Evolutionary conservation across 2,113 vertebrate species (phyloP), one percentile per base, ranked within the genome.

Genomic region (Semnornis frantzii): DNA sequence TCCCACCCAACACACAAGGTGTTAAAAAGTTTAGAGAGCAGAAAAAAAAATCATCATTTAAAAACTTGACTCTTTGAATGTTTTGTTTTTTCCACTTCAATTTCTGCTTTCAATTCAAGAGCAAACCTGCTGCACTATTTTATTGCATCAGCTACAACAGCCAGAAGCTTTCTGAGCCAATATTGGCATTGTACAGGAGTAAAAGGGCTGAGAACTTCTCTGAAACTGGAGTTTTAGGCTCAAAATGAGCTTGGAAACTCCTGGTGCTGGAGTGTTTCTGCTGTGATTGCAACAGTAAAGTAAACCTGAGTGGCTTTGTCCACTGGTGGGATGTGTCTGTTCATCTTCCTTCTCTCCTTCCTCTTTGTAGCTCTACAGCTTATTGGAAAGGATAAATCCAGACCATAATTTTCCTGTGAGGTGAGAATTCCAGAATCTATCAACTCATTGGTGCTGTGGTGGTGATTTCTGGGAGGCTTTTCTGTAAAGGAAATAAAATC

Each of bases 371-470:
- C 97, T 99, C 12, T 99, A 99, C 97, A 99, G 98, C 93, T 98
- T 99, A 28, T 95, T 99, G 96, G 99, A 99, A 97, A 98, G 99
- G 96, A 99, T 99, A 97, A 99, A 99, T 76, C 99, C 99, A 33
- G 99, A 99, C 95, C 99, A 99, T 90, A 99, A 99, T 95, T 99
- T 99, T 72, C 99, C 99, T 24, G 99, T 99, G 46, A 99, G 99
- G 99, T 99, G 98, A 96, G 97, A 81, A 72, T 68, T 93, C 78
- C 89, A 21, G 63, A 83, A 71, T 27, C 37, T 37, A 5, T 20
- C 34, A 42, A 5, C 7, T 1, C 75, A 23, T 59, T 63, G 19
- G 8, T 30, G 52, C 58, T 46, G 50, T 18, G 4, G 4, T 54
- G 9, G 19, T 11, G 50, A 3, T 76, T 64, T 68, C 25, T 20